phyloP scores from a whole-genome alignment of 2,888 invertebrate species.

The Sycophila texana region DNA sequence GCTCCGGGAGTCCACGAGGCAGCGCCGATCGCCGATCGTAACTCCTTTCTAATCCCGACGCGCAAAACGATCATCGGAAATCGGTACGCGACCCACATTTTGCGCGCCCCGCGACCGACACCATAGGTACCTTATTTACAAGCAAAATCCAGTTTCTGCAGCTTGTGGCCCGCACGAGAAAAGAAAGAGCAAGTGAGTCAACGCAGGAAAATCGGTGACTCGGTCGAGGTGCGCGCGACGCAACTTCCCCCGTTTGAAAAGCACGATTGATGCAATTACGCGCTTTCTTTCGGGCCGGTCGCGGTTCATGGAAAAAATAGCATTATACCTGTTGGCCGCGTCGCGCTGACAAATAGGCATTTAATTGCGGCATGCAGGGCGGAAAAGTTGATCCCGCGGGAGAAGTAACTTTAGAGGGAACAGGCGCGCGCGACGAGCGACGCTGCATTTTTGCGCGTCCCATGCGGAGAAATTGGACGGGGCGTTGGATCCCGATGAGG shows the following conservation, averaged over 20 bases:
- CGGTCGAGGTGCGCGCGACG: neutral
- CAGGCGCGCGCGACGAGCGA: neutral
- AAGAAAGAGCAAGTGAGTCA: too few species aligned
- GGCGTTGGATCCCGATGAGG: neutral
- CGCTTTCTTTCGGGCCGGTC: neutral
- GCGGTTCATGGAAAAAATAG: conserved; percentile 33
- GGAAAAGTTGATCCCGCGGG: conserved; percentile 36
- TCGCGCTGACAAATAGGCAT: conserved; percentile 46
- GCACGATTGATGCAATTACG: conserved; percentile 35
- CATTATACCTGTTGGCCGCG: neutral
- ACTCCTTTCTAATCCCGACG: too few species aligned
- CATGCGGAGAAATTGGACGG: neutral
- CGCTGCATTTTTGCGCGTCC: conserved; percentile 15
- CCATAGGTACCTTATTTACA: too few species aligned
- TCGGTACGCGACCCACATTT: too few species aligned
- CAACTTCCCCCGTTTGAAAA: neutral
- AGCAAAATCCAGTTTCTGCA: too few species aligned
- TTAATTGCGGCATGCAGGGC: conserved; percentile 40
- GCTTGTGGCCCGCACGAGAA: too few species aligned
- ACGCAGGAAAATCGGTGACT: conserved; percentile 1
- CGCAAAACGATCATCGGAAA: too few species aligned
- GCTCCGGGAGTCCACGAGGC: too few species aligned
- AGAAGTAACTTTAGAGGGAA: neutral
- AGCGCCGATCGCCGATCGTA: too few species aligned
- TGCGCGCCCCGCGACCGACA: too few species aligned